Percentiles rank a stretch among this genome's conserved stretches.
These are phyloP conservation scores for Cheirogaleus major DNA, from an alignment of 2,797 vertebrate genomes.

Conservation along the genomic window DNA sequence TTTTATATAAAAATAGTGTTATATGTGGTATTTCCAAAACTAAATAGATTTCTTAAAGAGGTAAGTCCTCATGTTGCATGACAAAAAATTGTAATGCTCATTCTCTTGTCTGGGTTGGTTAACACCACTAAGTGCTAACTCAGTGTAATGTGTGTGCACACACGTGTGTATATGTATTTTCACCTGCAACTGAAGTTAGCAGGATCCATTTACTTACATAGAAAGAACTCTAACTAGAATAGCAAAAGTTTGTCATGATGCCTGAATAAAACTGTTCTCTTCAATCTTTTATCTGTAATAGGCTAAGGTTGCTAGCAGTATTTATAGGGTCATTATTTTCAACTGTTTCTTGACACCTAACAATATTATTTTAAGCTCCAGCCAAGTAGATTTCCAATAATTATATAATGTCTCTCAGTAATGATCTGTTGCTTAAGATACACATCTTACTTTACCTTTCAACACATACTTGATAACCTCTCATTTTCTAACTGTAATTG, in stretches of 20 bases:
- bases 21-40: background rate
- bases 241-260: constrained; percentile 59
- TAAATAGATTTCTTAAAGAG: background rate
- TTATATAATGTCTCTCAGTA: constrained; percentile 76
- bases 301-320: constrained; percentile 53
- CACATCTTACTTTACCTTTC: constrained; percentile 75
- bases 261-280: constrained; percentile 49
- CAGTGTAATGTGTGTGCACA: too few relatives aligned
- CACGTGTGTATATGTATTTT: background rate
- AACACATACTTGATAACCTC: constrained; percentile 80
- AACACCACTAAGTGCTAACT: background rate
- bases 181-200: background rate
- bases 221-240: constrained; percentile 57
- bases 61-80: background rate
- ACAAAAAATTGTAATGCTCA: background rate
- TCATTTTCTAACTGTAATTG: constrained; percentile 79
- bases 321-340: constrained; percentile 73
- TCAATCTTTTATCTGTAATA: constrained; percentile 69
- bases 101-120: background rate
- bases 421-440: constrained; percentile 77
- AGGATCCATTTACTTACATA: background rate
- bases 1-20: background rate
- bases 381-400: constrained; percentile 76
- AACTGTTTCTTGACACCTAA: constrained; percentile 72
- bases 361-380: constrained; percentile 76